These are phyloP conservation scores for Ceratina calcarata DNA, from an alignment of 1,140 invertebrate species.

Conservation along the genomic window DNA sequence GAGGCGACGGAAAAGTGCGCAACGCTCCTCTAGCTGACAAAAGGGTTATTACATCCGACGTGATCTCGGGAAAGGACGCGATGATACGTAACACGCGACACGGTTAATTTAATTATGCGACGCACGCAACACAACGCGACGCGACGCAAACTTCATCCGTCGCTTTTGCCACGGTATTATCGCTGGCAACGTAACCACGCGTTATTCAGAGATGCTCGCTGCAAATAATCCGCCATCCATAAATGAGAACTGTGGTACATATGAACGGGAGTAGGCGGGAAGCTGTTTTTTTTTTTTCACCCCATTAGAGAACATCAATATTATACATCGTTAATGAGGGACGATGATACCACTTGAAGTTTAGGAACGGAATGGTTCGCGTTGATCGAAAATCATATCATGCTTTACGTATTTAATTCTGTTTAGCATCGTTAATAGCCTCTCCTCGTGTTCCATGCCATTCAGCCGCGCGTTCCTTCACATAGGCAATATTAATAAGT, in stretches of 20 bases:
- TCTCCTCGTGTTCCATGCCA: neutral
- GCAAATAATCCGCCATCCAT: neutral
- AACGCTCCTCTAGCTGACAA: neutral
- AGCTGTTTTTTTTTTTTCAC: neutral
- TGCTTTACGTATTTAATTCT: neutral
- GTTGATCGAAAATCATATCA: neutral
- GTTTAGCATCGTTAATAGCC: neutral
- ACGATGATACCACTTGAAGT: neutral
- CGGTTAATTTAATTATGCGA: neutral
- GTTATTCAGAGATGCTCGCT: neutral
- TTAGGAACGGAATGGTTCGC: neutral
- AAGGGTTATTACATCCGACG: neutral
- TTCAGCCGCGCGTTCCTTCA: neutral
- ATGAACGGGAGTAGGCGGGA: neutral
- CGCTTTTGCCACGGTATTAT: neutral
- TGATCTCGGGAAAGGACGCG: neutral
- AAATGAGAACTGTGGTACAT: neutral
- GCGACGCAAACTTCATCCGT: too few species aligned
- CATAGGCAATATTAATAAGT: neutral
- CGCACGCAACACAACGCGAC: too few species aligned
- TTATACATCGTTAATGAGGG: neutral
- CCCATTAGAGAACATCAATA: neutral
- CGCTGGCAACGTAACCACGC: neutral
- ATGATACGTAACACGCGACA: neutral
- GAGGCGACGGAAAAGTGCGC: neutral